Evolutionary conservation across 2,797 vertebrate genomes (phyloP), one percentile per base, ranked within the genome.

Genomic region (Myotis planiceps): DNA sequence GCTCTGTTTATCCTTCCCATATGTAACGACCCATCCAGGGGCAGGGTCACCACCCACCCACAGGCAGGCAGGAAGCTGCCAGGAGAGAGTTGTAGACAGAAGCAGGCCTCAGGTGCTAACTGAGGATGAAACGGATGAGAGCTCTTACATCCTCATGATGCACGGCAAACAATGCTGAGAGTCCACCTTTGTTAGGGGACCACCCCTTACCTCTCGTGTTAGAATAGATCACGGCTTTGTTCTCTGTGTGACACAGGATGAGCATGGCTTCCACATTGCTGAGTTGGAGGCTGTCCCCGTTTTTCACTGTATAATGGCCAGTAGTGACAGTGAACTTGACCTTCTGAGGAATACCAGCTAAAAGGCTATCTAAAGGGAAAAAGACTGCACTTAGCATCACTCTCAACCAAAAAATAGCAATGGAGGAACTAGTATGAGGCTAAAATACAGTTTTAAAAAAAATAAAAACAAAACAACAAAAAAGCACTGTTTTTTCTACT

Each of bases 331-430:
- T 99, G 98, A 99, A 99, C 98, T 99, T 99, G 92, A 99, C 99
- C 96, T 98, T 99, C 99, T 99, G 99, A 90, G 99, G 99, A 97
- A 99, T 99, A 84, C 99, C 99, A 25, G 99, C 99, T 98, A 99
- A 98, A 97, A 99, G 99, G 21, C 99, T 99, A 87, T 99, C 99
- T 99, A 98, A 69, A 97, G 97, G 65, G 94, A 97, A 97, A 65
- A 79, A 94, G 92, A 63, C 4, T 63, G 68, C 78, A 58, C 42
- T 95, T 25, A 91, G 79, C 45, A 47, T 4, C 23, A 0, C 37
- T 10, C 6, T 14, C n/a, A 13, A 14, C 4, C 42, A 34, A 16
- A 16, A 65, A 65, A 9, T 10, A 37, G 9, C 5, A 5, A 2
- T 0, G 34, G 37, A 5, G 32, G 51, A 16, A 27, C 82, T 18